Conservation (phyloP, 2,888 invertebrate genomes). For the Hirtodrosophila histrioides region DNA sequence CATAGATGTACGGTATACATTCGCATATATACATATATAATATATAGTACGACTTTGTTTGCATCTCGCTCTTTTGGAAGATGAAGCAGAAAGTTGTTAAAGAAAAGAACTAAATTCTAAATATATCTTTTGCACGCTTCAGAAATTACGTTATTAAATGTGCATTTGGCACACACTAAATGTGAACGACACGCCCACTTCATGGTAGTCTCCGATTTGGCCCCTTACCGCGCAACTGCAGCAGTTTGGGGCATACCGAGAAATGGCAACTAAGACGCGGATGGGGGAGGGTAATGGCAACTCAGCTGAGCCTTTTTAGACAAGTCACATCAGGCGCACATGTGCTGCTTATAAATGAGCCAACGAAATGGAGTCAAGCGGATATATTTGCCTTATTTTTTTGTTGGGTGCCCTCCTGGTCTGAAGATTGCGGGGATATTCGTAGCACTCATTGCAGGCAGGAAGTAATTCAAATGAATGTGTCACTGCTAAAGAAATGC, state of each 20-base stretch:
- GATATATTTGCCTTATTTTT: slow-evolving; percentile 11
- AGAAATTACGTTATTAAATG: slow-evolving; percentile 81
- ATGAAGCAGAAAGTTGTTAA: slow-evolving; percentile 69
- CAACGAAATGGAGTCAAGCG: slow-evolving; percentile 57
- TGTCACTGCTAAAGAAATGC: slow-evolving; percentile 59
- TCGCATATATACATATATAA: slow-evolving; percentile 1
- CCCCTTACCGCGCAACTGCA: slow-evolving; percentile 2
- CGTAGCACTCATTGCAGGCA: slow-evolving; percentile 39
- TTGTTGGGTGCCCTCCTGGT: slow-evolving; percentile 17
- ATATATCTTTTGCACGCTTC: slow-evolving; percentile 80
- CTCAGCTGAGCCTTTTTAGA: slow-evolving; percentile 54
- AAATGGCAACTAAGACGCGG: slow-evolving; percentile 10
- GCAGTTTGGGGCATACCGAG: slow-evolving; percentile 1
- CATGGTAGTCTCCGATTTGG: background rate
- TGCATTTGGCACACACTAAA: slow-evolving; percentile 78
- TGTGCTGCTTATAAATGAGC: slow-evolving; percentile 72
- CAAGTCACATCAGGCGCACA: slow-evolving; percentile 62
- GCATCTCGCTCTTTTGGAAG: slow-evolving; percentile 44
- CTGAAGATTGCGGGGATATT: background rate
- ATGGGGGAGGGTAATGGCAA: slow-evolving; percentile 41
- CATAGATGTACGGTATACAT: background rate
- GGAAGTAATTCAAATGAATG: slow-evolving; percentile 75
- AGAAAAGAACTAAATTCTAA: slow-evolving; percentile 68
- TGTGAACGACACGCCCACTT: slow-evolving; percentile 50
- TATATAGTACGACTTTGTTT: slow-evolving; percentile 33